Evolutionary conservation across 2,888 invertebrate genomes (phyloP).

Genomic region (Sesia apiformis): DNA sequence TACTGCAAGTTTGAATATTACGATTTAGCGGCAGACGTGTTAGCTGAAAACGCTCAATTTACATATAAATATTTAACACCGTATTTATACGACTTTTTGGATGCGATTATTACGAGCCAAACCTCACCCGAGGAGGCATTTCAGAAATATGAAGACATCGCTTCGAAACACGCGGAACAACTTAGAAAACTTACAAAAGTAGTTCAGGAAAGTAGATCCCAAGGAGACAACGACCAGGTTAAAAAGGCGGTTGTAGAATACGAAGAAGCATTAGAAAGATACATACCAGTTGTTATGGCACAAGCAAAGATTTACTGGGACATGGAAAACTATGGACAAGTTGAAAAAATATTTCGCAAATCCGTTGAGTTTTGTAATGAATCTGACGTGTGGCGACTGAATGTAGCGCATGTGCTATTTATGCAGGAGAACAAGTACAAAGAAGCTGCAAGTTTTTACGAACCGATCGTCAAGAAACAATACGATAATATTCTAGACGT

Average conservation of each 20-base stretch:
- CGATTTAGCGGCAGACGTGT: slow-evolving; percentile 97
- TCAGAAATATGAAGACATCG: slow-evolving; percentile 95
- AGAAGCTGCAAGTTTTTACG: slow-evolving; percentile 98
- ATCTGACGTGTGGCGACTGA: slow-evolving; percentile 96
- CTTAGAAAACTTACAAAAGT: slow-evolving; percentile 94
- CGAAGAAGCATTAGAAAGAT: slow-evolving; percentile 91
- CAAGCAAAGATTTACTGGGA: slow-evolving; percentile 99
- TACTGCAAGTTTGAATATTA: slow-evolving; percentile 99
- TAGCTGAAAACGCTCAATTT: slow-evolving; percentile 97
- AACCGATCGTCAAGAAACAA: slow-evolving; percentile 96
- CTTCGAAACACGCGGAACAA: slow-evolving; percentile 91
- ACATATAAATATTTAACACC: slow-evolving; percentile 96
- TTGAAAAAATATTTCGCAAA: slow-evolving; percentile 97
- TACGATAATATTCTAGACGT: slow-evolving; percentile 95
- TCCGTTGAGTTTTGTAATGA: slow-evolving; percentile 99
- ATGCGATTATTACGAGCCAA: slow-evolving; percentile 97
- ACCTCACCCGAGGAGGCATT: slow-evolving; percentile 97
- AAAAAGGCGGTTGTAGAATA: slow-evolving; percentile 94
- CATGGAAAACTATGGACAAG: slow-evolving; percentile 94
- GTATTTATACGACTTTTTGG: slow-evolving; percentile 95
- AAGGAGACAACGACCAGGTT: slow-evolving; percentile 90
- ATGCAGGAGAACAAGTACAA: slow-evolving; percentile 99
- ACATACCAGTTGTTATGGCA: slow-evolving; percentile 98
- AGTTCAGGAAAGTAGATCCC: slow-evolving; percentile 92
- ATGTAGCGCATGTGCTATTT: slow-evolving; percentile 98